phyloP scores from a whole-genome alignment of 1,140 invertebrate genomes.

The Akabosia matsudoensis region DNA sequence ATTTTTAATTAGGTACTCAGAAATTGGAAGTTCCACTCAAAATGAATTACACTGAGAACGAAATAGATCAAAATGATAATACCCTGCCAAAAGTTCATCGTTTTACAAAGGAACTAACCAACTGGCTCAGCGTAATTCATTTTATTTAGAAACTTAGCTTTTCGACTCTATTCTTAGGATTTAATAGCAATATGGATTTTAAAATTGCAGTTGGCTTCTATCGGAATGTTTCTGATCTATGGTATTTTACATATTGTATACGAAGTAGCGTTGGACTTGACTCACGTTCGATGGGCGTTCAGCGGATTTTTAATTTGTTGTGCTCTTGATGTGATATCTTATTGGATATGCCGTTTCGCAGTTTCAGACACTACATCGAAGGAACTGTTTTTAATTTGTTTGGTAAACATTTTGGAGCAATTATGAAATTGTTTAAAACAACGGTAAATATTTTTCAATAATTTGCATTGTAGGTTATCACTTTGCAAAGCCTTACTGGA shows the following conservation, averaged over 20 bases:
- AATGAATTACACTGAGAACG: too few relatives aligned
- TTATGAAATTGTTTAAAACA: not conserved
- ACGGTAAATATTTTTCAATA: not conserved
- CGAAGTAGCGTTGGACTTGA: not conserved
- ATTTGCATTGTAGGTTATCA: not conserved
- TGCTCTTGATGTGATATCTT: not conserved
- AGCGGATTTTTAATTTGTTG: not conserved
- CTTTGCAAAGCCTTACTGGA: not conserved
- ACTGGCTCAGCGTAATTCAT: not conserved
- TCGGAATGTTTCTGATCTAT: not conserved
- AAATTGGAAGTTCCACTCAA: too few relatives aligned
- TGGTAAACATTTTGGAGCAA: constrained; percentile 1
- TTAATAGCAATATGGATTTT: not conserved
- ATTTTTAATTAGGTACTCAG: too few relatives aligned
- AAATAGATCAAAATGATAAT: not conserved
- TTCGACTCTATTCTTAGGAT: not conserved
- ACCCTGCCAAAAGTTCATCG: not conserved
- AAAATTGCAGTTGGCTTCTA: not conserved
- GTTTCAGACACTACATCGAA: not conserved
- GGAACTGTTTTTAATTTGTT: not conserved
- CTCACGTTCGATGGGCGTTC: constrained; percentile 8
- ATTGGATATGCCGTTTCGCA: not conserved
- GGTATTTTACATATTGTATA: not conserved
- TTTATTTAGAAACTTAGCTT: not conserved
- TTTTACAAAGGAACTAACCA: not conserved